A percentile compares a stretch with the other conserved stretches of the same genome.
Evolutionary conservation across 2,113 vertebrate species (phyloP).

Genomic region (Platanista minor): DNA sequence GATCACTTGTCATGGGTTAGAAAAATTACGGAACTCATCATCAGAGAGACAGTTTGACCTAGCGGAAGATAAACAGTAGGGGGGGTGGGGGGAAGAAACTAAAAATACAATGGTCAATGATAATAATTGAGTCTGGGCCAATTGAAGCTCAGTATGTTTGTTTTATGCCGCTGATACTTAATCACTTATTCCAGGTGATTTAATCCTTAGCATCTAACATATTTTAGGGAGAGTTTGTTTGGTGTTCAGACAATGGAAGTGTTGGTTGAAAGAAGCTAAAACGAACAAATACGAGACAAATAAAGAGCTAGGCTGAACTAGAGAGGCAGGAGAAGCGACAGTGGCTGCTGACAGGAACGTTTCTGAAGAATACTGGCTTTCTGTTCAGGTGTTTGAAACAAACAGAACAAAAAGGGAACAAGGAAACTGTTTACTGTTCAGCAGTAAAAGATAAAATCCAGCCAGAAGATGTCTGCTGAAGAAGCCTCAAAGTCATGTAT

Average conservation of each 20-base stretch:
- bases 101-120: background rate
- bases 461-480: background rate
- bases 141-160: background rate
- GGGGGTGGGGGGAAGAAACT: background rate
- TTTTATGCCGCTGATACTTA: background rate
- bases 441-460: constrained; percentile 25
- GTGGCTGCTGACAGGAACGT: background rate
- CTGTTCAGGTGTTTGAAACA: constrained; percentile 6
- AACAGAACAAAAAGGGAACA: constrained; percentile 5
- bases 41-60: background rate
- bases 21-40: background rate
- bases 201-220: background rate
- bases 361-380: constrained; percentile 7
- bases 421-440: background rate
- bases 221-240: background rate
- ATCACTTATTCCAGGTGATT: background rate
- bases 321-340: background rate
- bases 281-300: background rate
- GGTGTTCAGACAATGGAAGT: background rate
- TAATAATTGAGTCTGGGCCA: background rate
- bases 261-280: background rate
- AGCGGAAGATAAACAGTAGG: background rate
- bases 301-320: background rate
- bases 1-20: background rate
- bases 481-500: background rate